Base-by-base conservation (phyloP, 1,140 invertebrate species). In the Drosophila pseudoananassae region DNA sequence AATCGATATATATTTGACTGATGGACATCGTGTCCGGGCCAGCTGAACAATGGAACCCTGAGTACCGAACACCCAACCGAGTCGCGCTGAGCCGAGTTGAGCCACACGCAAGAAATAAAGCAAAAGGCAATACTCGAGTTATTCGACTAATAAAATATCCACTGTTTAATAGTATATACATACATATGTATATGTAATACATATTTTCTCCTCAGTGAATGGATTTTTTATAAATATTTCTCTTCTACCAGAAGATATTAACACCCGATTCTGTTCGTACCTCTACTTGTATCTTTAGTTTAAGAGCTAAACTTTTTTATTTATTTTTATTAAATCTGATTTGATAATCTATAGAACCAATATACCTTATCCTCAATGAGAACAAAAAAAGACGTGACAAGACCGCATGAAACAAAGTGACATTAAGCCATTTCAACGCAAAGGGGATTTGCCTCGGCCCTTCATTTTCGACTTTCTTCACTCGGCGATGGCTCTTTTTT, bases 391-490 rank as follows among this genome's bases (percentile, higher is more conserved):
- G 63, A 78, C 82, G 82, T 85, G 82, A 85, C 82, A 85, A 78
- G 82, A 87, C 82, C 83, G 70, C 82, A 85, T 82, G 82, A 87
- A 85, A 85, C 76, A 87, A 85, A 78, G 82, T 82, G 82, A 85
- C 82, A 87, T 87, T 85, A 85, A 85, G 82, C 83, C 82, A 85
- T 85, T 85, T 85, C 82, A 85, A 87, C 82, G 83, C 82, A 81
- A 85, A 87, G 69, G 82, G 82, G 82, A 87, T 87, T 85, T 87
- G 50, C 40, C 25, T 15, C 25, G 31, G 53, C 46, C 38, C 55
- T 58, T 27, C 40, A 68, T 47, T 59, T 47, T 59, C 64, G 54
- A 64, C 60, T 45, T 76, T 76, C 55, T 33, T 65, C 33, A 38
- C 56, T 66, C 7, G 58, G 17, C 49, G 51, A 60, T 61, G 46